A percentile compares a stretch with the other conserved stretches of the same genome.
phyloP scores from a whole-genome alignment of 2,888 invertebrate genomes.

The Apodemia duryi region DNA sequence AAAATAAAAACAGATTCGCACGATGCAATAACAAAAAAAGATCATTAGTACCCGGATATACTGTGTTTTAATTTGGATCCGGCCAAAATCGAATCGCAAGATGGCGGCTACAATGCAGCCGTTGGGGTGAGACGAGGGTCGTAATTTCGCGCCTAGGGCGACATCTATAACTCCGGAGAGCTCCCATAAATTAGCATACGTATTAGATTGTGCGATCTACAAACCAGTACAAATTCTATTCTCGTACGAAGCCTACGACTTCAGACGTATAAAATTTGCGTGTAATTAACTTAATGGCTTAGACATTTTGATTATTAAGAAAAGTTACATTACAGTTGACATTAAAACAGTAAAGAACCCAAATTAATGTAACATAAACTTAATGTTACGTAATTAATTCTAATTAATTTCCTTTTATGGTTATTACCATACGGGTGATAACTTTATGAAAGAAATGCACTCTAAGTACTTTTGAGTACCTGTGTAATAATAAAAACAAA shows the following conservation, averaged over 20 bases:
- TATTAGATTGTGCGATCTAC: slow-evolving; percentile 56
- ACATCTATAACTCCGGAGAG: slow-evolving; percentile 73
- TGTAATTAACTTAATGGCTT: slow-evolving; percentile 29
- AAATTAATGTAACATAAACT: slow-evolving; percentile 2
- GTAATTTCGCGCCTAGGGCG: slow-evolving; percentile 65
- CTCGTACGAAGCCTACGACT: slow-evolving; percentile 48
- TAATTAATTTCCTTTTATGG: slow-evolving; percentile 9
- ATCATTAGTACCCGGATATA: slow-evolving; percentile 28
- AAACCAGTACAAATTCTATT: slow-evolving; percentile 51
- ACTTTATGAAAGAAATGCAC: too few species aligned
- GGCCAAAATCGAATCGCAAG: slow-evolving; percentile 58
- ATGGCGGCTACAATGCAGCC: slow-evolving; percentile 49
- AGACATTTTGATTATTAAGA: slow-evolving; percentile 8
- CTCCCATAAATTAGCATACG: slow-evolving; percentile 76
- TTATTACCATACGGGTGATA: neutral
- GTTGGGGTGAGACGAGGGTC: slow-evolving; percentile 42
- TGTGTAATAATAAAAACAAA: too few species aligned
- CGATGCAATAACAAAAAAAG: slow-evolving; percentile 21
- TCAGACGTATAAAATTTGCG: slow-evolving; percentile 38
- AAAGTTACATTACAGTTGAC: slow-evolving; percentile 6
- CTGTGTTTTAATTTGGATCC: slow-evolving; percentile 51
- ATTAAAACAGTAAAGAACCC: slow-evolving; percentile 11
- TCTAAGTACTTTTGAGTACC: too few species aligned
- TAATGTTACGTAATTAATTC: slow-evolving; percentile 5
- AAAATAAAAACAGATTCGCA: slow-evolving; percentile 9